Evolutionary conservation across 1,140 invertebrate genomes (phyloP).

Genomic region (Trachymyrmex septentrionalis): DNA sequence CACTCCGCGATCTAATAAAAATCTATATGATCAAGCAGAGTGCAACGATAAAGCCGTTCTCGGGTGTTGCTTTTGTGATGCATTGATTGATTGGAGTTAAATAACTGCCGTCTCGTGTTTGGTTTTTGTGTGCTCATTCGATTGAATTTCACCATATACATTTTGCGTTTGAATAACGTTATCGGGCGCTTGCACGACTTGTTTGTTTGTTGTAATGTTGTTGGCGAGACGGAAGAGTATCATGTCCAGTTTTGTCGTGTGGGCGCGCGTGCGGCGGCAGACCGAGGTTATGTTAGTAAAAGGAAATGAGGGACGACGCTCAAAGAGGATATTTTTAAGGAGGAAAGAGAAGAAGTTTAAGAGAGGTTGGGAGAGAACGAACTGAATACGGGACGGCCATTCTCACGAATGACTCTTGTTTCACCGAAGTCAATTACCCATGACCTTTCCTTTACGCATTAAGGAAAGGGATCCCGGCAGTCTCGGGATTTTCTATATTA

Average conservation of each 20-base stretch:
- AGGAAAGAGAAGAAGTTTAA: constrained; percentile 59
- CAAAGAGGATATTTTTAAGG: constrained; percentile 60
- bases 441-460: not conserved
- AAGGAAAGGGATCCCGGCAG: constrained; percentile 2
- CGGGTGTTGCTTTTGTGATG: constrained; percentile 24
- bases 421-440: constrained; percentile 58
- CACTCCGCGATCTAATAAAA: constrained; percentile 31
- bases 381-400: constrained; percentile 12
- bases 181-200: not conserved
- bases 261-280: constrained; percentile 85
- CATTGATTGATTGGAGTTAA: constrained; percentile 64
- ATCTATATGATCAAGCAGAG: constrained; percentile 24
- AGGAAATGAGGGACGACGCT: constrained; percentile 67
- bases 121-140: constrained; percentile 59
- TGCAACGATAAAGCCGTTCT: constrained; percentile 23
- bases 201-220: constrained; percentile 34
- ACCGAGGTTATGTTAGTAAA: constrained; percentile 78
- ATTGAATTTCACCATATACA: constrained; percentile 17
- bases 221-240: constrained; percentile 51
- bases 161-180: constrained; percentile 32
- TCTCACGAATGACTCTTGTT: constrained; percentile 5
- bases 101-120: constrained; percentile 27
- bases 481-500: constrained; percentile 52
- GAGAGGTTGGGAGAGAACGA: constrained; percentile 52
- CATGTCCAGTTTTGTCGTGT: constrained; percentile 79